Conservation (phyloP, 2,797 vertebrate genomes). For the Aeoliscus strigatus region DNA sequence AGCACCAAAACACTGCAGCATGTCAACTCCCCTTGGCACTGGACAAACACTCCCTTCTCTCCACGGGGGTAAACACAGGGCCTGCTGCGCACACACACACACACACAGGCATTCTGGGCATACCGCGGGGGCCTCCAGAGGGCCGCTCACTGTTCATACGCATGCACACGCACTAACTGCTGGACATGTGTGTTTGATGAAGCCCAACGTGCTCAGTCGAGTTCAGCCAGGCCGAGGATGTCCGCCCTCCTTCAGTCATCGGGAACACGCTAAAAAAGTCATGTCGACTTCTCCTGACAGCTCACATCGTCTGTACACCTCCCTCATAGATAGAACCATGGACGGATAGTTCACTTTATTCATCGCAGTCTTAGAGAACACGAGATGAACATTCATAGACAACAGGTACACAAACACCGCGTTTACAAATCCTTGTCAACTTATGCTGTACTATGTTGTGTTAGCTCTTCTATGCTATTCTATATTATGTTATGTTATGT, state of each 20-base stretch:
- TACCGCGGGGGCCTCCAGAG: conserved; percentile 63
- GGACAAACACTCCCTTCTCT: conserved; percentile 33
- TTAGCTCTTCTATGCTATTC: too few species aligned
- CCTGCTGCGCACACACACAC: conserved; percentile 33
- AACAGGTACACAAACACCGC: too few species aligned
- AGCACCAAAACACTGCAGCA: conserved; percentile 34
- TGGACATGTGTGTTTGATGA: conserved; percentile 32
- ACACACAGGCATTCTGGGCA: conserved; percentile 64
- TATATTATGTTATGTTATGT: too few species aligned
- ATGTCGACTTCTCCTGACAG: background rate
- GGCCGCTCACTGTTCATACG: conserved; percentile 27
- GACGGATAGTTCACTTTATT: too few species aligned
- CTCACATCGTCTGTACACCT: too few species aligned
- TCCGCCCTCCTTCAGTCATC: conserved; percentile 8
- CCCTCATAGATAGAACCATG: too few species aligned
- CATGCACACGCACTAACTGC: conserved; percentile 11
- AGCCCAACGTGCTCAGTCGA: conserved; percentile 21
- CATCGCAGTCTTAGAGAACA: too few species aligned
- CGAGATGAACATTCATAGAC: too few species aligned
- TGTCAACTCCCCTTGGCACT: conserved; percentile 41
- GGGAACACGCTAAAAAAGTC: conserved; percentile 17
- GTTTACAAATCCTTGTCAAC: too few species aligned
- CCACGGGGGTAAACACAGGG: conserved; percentile 41
- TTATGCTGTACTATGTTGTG: too few species aligned
- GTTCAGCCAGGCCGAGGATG: conserved; percentile 7